Conservation (phyloP, 2,888 invertebrate genomes). For the Hemithea aestivaria region DNA sequence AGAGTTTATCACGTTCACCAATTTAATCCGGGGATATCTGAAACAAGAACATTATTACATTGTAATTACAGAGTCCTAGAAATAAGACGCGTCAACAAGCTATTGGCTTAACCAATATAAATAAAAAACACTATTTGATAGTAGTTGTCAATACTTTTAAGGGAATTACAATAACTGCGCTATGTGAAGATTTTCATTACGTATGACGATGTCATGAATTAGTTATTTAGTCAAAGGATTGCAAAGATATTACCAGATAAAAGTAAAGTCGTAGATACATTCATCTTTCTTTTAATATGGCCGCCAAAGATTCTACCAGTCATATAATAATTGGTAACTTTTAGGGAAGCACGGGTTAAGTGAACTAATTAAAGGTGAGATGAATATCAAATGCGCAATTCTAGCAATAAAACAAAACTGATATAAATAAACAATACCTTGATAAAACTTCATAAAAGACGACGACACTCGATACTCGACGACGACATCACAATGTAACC, state of each 20-base stretch:
- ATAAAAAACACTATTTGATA: slow-evolving; percentile 28
- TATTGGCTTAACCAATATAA: slow-evolving; percentile 44
- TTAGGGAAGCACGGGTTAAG: background rate
- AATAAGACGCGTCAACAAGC: slow-evolving; percentile 73
- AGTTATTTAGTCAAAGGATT: slow-evolving; percentile 33
- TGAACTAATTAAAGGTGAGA: background rate
- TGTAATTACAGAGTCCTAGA: slow-evolving; percentile 19
- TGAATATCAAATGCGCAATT: background rate
- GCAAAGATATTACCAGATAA: slow-evolving; percentile 53
- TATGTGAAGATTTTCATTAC: background rate
- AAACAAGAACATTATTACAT: slow-evolving; percentile 40
- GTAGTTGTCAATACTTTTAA: background rate
- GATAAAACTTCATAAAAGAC: slow-evolving; percentile 76
- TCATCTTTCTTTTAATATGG: slow-evolving; percentile 64
- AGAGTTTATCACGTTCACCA: slow-evolving; percentile 75
- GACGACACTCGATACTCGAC: slow-evolving; percentile 73
- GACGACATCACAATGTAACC: slow-evolving; percentile 68
- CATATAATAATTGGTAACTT: background rate
- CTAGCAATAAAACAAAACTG: slow-evolving; percentile 1
- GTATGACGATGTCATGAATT: background rate
- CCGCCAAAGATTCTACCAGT: slow-evolving; percentile 45
- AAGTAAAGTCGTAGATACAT: slow-evolving; percentile 43
- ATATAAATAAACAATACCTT: slow-evolving; percentile 56
- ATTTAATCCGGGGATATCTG: slow-evolving; percentile 72
- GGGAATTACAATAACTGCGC: slow-evolving; percentile 1